Conservation (phyloP, 2,113 vertebrate species). For the Ornithorhynchus anatinus region DNA sequence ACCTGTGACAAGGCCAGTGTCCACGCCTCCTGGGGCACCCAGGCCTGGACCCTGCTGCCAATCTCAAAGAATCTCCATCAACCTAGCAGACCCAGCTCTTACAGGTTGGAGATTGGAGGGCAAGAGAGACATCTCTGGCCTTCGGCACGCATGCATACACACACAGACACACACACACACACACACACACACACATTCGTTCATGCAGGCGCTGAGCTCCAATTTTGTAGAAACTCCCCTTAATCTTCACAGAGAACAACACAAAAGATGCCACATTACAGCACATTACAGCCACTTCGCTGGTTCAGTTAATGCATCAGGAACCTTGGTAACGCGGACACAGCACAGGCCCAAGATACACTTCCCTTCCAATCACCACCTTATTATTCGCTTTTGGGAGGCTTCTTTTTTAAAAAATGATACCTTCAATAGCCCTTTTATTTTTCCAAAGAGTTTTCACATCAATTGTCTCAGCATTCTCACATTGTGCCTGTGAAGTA, state of each 20-base stretch:
- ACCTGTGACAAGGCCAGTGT: conserved; percentile 28
- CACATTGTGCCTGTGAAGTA: no score
- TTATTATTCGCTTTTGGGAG: neutral
- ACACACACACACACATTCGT: neutral
- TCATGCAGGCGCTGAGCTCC: neutral
- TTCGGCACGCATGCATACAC: neutral
- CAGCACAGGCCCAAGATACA: fast-evolving
- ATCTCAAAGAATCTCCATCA: conserved; percentile 54
- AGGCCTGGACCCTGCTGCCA: conserved; percentile 38
- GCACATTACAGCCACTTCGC: neutral
- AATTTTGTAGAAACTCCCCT: neutral
- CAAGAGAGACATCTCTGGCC: conserved; percentile 23
- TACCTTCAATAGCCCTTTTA: no score
- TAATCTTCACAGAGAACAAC: neutral
- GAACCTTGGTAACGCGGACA: neutral
- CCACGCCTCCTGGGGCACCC: conserved; percentile 20
- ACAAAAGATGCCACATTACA: conserved; percentile 15
- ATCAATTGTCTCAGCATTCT: no score
- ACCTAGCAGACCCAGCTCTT: conserved; percentile 19
- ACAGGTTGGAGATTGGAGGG: neutral
- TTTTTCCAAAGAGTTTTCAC: no score
- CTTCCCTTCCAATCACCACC: neutral
- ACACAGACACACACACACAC: neutral
- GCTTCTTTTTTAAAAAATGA: no score
- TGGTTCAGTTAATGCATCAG: neutral